A percentile compares a stretch with the other conserved stretches of the same genome.
phyloP scores from a whole-genome alignment of 2,888 invertebrate species.

The Isoperla grammatica region DNA sequence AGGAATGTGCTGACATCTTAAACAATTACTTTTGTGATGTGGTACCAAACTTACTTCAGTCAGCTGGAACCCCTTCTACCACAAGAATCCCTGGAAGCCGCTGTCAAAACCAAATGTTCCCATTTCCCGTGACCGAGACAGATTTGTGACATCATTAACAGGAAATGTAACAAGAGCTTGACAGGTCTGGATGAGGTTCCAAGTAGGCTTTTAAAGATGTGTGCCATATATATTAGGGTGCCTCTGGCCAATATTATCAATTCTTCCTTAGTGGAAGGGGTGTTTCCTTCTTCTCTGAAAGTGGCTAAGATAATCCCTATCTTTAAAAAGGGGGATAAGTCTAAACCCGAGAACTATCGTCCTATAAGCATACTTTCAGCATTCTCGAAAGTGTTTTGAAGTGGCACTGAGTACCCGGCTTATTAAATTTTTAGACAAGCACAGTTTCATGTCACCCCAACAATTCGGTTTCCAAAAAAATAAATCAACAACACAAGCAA shows the following conservation, averaged over 20 bases:
- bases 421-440: background rate
- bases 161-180: background rate
- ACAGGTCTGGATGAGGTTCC: slow-evolving; percentile 7
- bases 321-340: slow-evolving; percentile 9
- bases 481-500: slow-evolving; percentile 12
- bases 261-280: slow-evolving; percentile 1
- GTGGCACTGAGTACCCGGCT: background rate
- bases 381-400: slow-evolving; percentile 9
- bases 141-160: no score
- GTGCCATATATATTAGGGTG: slow-evolving; percentile 1
- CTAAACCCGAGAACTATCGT: slow-evolving; percentile 1
- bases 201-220: background rate
- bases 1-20: background rate
- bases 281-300: background rate
- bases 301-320: slow-evolving; percentile 2
- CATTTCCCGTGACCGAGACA: background rate
- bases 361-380: background rate
- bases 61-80: background rate
- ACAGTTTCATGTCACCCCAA: background rate
- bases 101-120: background rate
- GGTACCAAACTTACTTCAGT: background rate
- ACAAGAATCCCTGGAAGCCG: background rate
- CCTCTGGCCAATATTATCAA: slow-evolving; percentile 7
- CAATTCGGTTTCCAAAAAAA: slow-evolving; percentile 10
- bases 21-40: background rate